Evolutionary conservation across 2,888 invertebrate species (phyloP).

Genomic region (Caenorhabditis sp.): DNA sequence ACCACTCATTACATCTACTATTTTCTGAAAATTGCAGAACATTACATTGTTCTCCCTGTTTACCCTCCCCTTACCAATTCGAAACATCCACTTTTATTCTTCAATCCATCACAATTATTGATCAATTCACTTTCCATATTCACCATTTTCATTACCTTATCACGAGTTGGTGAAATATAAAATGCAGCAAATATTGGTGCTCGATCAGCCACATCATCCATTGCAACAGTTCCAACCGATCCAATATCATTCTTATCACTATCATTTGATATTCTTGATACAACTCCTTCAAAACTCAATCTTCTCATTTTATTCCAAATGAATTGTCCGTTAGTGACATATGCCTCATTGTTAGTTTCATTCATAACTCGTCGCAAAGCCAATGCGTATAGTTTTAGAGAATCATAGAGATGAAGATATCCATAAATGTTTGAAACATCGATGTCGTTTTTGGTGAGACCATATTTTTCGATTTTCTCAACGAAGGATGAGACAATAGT

Average conservation of each 20-base stretch:
- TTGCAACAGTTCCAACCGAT: slow-evolving; percentile 61
- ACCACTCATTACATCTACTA: slow-evolving; percentile 64
- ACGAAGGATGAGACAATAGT: slow-evolving; percentile 60
- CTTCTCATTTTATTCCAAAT: slow-evolving; percentile 67
- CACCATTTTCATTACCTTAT: slow-evolving; percentile 68
- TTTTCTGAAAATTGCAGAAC: slow-evolving; percentile 57
- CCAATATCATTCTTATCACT: slow-evolving; percentile 37
- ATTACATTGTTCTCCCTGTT: too few species aligned
- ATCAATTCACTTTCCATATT: slow-evolving; percentile 63
- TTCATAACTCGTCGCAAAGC: slow-evolving; percentile 55
- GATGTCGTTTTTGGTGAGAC: slow-evolving; percentile 58
- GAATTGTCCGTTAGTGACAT: slow-evolving; percentile 59
- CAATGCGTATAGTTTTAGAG: slow-evolving; percentile 66
- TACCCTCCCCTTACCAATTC: slow-evolving; percentile 59
- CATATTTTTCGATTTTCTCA: slow-evolving; percentile 64
- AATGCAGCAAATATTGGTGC: slow-evolving; percentile 69
- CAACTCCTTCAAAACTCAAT: slow-evolving; percentile 58
- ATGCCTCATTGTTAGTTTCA: slow-evolving; percentile 53
- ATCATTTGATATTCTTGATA: slow-evolving; percentile 11
- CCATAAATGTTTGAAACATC: slow-evolving; percentile 65
- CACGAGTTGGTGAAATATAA: slow-evolving; percentile 63
- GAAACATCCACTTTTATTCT: slow-evolving; percentile 64
- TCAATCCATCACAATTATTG: slow-evolving; percentile 64
- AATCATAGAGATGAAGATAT: slow-evolving; percentile 68
- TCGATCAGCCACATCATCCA: slow-evolving; percentile 69